Percentiles rank a stretch among this genome's conserved stretches.
Evolutionary conservation across 2,888 invertebrate species (phyloP).

Genomic region (Ctenicera cuprea): DNA sequence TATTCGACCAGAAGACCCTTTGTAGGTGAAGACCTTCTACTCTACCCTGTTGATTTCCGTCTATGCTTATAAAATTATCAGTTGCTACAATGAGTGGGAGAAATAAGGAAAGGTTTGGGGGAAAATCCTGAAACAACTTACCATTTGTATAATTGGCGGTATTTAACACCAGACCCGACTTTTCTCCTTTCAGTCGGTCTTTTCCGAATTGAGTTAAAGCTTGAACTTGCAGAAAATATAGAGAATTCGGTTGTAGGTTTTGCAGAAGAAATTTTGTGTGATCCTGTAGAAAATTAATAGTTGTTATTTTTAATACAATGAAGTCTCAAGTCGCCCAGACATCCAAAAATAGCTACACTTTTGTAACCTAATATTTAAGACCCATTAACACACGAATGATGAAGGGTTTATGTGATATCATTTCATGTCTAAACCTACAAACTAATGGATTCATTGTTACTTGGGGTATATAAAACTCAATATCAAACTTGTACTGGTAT

Average conservation of each 20-base stretch:
- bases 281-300: constrained; percentile 73
- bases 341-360: constrained; percentile 1
- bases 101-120: neutral
- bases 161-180: constrained; percentile 82
- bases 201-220: constrained; percentile 82
- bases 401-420: constrained; percentile 4
- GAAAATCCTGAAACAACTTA: constrained; percentile 24
- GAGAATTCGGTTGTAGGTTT: constrained; percentile 80
- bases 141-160: constrained; percentile 74
- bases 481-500: neutral
- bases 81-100: constrained; percentile 35
- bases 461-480: neutral
- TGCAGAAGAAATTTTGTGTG: constrained; percentile 79
- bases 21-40: constrained; percentile 67
- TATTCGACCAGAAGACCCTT: constrained; percentile 67
- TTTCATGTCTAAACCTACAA: neutral
- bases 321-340: neutral
- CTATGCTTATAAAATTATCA: constrained; percentile 41
- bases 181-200: constrained; percentile 81
- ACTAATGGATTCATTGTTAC: constrained; percentile 19
- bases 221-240: constrained; percentile 87
- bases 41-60: constrained; percentile 56
- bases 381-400: neutral
- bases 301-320: neutral
- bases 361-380: constrained; percentile 1